Evolutionary conservation across 2,797 vertebrate genomes (phyloP).

Genomic region (Sebastes alutus): DNA sequence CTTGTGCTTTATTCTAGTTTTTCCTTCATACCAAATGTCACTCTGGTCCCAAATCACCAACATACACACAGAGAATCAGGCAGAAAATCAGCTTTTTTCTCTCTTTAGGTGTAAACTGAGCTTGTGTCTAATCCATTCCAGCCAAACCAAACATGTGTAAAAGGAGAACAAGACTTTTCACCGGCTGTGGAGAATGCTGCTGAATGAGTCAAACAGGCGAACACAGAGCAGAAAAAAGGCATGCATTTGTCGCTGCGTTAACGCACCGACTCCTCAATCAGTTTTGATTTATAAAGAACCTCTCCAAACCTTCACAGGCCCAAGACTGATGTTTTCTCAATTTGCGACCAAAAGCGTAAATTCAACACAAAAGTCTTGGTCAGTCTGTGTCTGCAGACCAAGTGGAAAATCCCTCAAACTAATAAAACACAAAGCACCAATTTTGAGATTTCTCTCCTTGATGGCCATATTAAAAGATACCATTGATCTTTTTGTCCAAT

Average conservation of each 20-base stretch:
- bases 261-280: constrained; percentile 69
- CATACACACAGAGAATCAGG: constrained; percentile 30
- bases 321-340: constrained; percentile 67
- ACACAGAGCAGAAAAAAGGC: constrained; percentile 71
- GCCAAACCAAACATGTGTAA: constrained; percentile 70
- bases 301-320: constrained; percentile 63
- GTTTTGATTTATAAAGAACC: constrained; percentile 71
- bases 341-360: constrained; percentile 67
- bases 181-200: constrained; percentile 68
- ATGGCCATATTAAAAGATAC: constrained; percentile 75
- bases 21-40: background rate
- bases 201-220: constrained; percentile 67
- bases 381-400: constrained; percentile 56
- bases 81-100: constrained; percentile 64
- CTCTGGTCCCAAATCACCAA: constrained; percentile 3
- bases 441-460: constrained; percentile 73
- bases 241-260: constrained; percentile 73
- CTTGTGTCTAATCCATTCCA: constrained; percentile 78
- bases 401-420: constrained; percentile 80
- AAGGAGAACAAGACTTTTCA: constrained; percentile 77
- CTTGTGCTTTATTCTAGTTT: background rate
- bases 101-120: constrained; percentile 41
- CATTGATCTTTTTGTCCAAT: constrained; percentile 81
- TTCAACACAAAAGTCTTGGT: constrained; percentile 70
- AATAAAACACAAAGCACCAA: constrained; percentile 76